These are phyloP conservation scores for Diplazon laetatorius DNA, from an alignment of 2,888 invertebrate genomes.

Conservation along the genomic window DNA sequence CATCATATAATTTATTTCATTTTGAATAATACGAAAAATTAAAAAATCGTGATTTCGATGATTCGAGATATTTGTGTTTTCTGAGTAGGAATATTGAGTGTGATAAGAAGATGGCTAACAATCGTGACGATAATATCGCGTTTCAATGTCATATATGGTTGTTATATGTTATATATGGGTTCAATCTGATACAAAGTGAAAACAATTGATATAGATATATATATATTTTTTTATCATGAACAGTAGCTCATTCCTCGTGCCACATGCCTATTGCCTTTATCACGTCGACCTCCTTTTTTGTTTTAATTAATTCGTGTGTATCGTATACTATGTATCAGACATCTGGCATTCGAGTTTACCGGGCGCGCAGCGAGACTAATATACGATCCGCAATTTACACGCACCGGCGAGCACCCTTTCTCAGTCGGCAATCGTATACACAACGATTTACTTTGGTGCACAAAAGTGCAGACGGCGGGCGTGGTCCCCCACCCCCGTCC, in stretches of 20 bases:
- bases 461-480: slow-evolving; percentile 66
- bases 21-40: too few species aligned
- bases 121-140: not conserved
- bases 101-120: not conserved
- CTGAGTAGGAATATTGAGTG: too few species aligned
- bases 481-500: too few species aligned
- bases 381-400: slow-evolving; percentile 32
- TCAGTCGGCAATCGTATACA: slow-evolving; percentile 20
- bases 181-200: slow-evolving; percentile 37
- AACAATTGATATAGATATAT: slow-evolving; percentile 35
- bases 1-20: too few species aligned
- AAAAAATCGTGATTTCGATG: too few species aligned
- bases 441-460: slow-evolving; percentile 32
- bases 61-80: too few species aligned
- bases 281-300: slow-evolving; percentile 23
- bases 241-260: slow-evolving; percentile 1
- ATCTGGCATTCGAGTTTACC: slow-evolving; percentile 21
- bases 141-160: too few species aligned
- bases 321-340: not conserved
- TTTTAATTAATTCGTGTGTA: slow-evolving; percentile 21
- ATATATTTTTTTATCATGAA: slow-evolving; percentile 49
- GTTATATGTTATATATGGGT: not conserved
- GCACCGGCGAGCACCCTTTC: slow-evolving; percentile 35
- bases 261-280: slow-evolving; percentile 26
- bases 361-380: slow-evolving; percentile 36